These are phyloP conservation scores for Magallana ariakensis DNA, from an alignment of 1,140 invertebrate species.

Conservation along the genomic window DNA sequence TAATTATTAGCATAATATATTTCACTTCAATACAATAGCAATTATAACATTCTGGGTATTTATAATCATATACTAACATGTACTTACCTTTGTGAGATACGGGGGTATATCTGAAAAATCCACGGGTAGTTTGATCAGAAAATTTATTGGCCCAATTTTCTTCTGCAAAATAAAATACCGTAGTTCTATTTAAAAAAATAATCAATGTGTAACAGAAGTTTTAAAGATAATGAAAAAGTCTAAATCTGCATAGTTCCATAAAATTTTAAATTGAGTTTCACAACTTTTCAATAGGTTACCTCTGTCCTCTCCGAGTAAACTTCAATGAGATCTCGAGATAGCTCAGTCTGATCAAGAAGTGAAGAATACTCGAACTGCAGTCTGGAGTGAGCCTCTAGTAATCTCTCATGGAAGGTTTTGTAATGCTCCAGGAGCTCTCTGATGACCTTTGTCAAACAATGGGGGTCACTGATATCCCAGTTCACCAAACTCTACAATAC, in stretches of 20 bases:
- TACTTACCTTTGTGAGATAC: slow-evolving; percentile 73
- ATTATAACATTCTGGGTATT: not conserved
- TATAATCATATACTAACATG: too few species aligned
- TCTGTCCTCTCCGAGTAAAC: slow-evolving; percentile 57
- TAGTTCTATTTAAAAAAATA: not conserved
- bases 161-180: slow-evolving; percentile 61
- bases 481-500: slow-evolving; percentile 67
- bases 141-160: slow-evolving; percentile 74
- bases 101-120: slow-evolving; percentile 77
- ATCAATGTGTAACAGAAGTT: not conserved
- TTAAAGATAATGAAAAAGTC: not conserved
- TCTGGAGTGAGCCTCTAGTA: slow-evolving; percentile 67
- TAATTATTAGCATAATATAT: not conserved
- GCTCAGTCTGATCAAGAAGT: slow-evolving; percentile 68
- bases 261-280: too few species aligned
- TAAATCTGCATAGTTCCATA: not conserved
- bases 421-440: slow-evolving; percentile 72
- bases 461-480: slow-evolving; percentile 67
- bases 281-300: slow-evolving; percentile 12
- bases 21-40: too few species aligned
- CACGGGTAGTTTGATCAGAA: slow-evolving; percentile 76
- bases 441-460: slow-evolving; percentile 67
- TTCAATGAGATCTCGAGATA: slow-evolving; percentile 73
- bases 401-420: slow-evolving; percentile 66
- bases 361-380: slow-evolving; percentile 76